Evolutionary conservation across 2,888 invertebrate species (phyloP), one percentile per base, ranked within the genome.

Genomic region (Tetanocera ferruginea): DNA sequence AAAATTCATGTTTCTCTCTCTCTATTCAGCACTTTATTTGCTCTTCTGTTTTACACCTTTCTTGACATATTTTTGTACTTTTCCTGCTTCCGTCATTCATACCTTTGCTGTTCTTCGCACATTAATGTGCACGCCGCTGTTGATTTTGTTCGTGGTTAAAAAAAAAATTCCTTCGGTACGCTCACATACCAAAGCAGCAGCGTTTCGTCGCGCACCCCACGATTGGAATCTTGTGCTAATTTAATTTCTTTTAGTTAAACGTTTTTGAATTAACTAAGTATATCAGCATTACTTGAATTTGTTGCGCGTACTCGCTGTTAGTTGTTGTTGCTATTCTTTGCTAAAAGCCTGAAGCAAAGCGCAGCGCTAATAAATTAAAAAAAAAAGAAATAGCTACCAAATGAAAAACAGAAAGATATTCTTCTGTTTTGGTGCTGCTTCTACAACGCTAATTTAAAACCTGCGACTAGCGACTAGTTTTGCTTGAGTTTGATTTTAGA

Each of bases 401-500:
- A 34, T 9, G 11, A 69, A 69, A 43, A 31, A 19, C 25, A 25
- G 31, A 37, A 5, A 34, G 28, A 66, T 14, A 43, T 66, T 43
- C 55, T 55, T 55, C 55, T 17, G 25, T 5, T 31, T 51, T 31
- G 11, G 28, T 34, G 51, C 14, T 70, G 23, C 62, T 52, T 72
- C 75, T 43, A 55, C 57, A 55, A 74, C 57, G 60, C 14, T 78
- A 82, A 81, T 82, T 83, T 82, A 82, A 83, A 82, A 81, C 82
- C 80, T 79, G 80, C 79, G 81, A 78, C 77, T 81, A 80, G 81
- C 79, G 79, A 73, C 77, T 78, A 80, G 79, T 76, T 81, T 78
- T 72, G 70, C 78, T 77, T 81, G 83, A 83, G 83, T 83, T 81
- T 78, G 78, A 80, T 81, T 83, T 82, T 82, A 82, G 79, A 81